phyloP scores from a whole-genome alignment of 2,888 invertebrate species.

The Gastrophysa polygoni region DNA sequence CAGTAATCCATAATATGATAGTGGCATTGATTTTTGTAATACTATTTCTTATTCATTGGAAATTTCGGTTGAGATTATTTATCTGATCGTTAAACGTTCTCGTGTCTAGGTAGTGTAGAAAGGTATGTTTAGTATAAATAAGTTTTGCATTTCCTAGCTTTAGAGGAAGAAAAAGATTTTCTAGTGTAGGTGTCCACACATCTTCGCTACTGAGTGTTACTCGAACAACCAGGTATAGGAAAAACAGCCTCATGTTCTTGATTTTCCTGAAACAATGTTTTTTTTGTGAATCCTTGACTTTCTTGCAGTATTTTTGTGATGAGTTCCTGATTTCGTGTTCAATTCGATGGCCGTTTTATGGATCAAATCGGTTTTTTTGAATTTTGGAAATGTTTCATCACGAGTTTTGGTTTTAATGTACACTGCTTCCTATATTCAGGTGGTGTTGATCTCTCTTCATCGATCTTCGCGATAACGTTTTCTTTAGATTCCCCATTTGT shows the following conservation, averaged over 20 bases:
- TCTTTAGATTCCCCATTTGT: neutral
- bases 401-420: neutral
- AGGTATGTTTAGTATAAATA: constrained; percentile 13
- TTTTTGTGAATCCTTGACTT: neutral
- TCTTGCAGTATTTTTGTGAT: constrained; percentile 1
- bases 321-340: neutral
- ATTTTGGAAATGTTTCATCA: neutral
- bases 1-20: neutral
- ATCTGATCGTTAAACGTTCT: neutral
- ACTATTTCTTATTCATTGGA: neutral
- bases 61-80: neutral
- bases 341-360: neutral
- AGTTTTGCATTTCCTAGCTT: constrained; percentile 1
- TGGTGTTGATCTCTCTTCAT: neutral
- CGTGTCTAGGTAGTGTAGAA: neutral
- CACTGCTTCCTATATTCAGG: neutral
- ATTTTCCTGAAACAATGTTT: constrained; percentile 1
- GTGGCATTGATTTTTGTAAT: neutral
- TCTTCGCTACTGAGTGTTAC: neutral
- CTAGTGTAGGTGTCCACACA: neutral
- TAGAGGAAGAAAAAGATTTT: constrained; percentile 5
- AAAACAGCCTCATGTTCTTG: neutral
- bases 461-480: neutral
- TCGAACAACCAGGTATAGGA: neutral
- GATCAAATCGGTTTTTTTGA: neutral